Percentiles rank a stretch among this genome's conserved stretches.
phyloP scores from a whole-genome alignment of 2,888 invertebrate genomes.

The Mythimna albipuncta region DNA sequence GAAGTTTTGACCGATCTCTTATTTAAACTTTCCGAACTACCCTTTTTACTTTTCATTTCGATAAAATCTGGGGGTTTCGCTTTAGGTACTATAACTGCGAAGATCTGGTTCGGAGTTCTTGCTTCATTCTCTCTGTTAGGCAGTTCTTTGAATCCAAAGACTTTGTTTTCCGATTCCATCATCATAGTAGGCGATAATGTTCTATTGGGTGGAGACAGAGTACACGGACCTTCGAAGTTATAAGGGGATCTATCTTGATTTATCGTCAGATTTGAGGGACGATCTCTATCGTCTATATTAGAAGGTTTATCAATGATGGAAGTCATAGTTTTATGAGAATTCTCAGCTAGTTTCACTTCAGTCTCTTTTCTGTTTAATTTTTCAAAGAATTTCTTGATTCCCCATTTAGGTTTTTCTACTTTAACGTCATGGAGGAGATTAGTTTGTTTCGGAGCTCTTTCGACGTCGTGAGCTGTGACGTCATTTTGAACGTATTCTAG shows the following conservation, averaged over 20 bases:
- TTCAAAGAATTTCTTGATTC: constrained; percentile 84
- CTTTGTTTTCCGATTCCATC: constrained; percentile 82
- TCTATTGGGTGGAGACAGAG: constrained; percentile 85
- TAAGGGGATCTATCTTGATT: constrained; percentile 75
- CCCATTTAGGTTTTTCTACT: constrained; percentile 84
- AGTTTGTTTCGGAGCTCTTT: constrained; percentile 84
- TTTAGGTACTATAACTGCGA: constrained; percentile 88
- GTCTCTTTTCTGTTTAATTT: constrained; percentile 85
- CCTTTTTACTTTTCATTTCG: constrained; percentile 75
- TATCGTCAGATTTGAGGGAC: constrained; percentile 81
- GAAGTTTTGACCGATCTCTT: constrained; percentile 80
- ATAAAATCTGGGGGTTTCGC: constrained; percentile 74
- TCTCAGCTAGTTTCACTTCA: constrained; percentile 89
- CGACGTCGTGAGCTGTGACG: constrained; percentile 87
- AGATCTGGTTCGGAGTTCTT: constrained; percentile 79
- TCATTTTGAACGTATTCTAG: constrained; percentile 94
- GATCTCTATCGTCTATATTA: constrained; percentile 72
- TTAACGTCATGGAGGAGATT: constrained; percentile 82
- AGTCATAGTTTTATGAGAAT: constrained; percentile 73
- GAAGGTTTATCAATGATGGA: constrained; percentile 81
- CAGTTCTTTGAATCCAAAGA: constrained; percentile 85
- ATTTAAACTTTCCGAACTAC: constrained; percentile 81
- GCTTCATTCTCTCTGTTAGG: constrained; percentile 76
- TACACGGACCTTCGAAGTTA: constrained; percentile 83
- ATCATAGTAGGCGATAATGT: constrained; percentile 87